A percentile compares a stretch with the other conserved stretches of the same genome.
Conservation (phyloP, 2,797 vertebrate genomes). For the Peromyscus eremicus region DNA sequence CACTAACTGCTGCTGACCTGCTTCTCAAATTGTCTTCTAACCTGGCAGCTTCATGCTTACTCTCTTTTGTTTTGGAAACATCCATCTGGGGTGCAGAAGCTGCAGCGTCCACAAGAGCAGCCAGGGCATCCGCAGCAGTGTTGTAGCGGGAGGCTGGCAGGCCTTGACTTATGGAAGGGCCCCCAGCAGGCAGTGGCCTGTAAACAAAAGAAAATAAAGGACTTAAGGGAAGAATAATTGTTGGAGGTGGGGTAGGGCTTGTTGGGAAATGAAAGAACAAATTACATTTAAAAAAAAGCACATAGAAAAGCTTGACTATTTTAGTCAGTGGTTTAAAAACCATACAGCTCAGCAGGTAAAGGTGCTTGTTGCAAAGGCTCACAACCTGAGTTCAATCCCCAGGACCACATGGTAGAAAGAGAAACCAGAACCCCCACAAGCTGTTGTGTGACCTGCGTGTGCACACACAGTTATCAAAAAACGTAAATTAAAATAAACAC, state of each 20-base stretch:
- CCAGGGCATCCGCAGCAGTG: slow-evolving; percentile 97
- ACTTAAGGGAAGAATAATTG: not conserved
- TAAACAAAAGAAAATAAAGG: slow-evolving; percentile 74
- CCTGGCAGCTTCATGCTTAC: slow-evolving; percentile 92
- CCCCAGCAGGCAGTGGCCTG: slow-evolving; percentile 93
- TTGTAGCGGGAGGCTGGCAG: slow-evolving; percentile 94
- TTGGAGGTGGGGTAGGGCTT: too few species aligned
- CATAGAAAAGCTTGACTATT: not conserved
- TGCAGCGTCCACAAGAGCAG: slow-evolving; percentile 97
- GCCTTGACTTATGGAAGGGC: slow-evolving; percentile 91
- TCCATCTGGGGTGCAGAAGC: slow-evolving; percentile 97
- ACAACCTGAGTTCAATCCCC: not conserved
- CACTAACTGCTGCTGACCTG: slow-evolving; percentile 89
- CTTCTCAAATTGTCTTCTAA: slow-evolving; percentile 92
- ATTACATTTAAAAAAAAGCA: not conserved
- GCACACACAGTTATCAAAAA: not conserved
- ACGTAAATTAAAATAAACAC: not conserved
- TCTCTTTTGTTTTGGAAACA: slow-evolving; percentile 95
- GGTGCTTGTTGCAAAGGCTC: not conserved
- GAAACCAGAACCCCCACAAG: too few species aligned
- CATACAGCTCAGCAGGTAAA: not conserved
- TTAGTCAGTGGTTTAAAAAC: not conserved
- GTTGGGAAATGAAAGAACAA: not conserved
- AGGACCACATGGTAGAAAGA: not conserved
- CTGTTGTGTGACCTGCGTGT: not conserved